These are phyloP conservation scores for Epizoanthus ramosus DNA, from an alignment of 92 coral and sea anemone species.

Conservation along the genomic window DNA sequence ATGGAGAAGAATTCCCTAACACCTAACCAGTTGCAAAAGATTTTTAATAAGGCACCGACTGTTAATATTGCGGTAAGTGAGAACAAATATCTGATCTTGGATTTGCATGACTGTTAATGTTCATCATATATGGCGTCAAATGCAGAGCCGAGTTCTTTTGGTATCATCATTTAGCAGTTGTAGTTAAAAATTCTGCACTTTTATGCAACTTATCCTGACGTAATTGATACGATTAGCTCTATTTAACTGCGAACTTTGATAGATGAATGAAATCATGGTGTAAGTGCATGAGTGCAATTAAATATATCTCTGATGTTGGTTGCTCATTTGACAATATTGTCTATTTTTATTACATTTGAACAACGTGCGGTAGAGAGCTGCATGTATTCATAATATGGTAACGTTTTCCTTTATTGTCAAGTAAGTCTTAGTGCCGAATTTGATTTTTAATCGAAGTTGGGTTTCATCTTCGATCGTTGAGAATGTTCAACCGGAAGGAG, in stretches of 20 bases:
- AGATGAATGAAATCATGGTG: background rate
- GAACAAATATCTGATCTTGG: background rate
- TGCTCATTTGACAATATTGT: background rate
- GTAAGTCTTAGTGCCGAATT: background rate
- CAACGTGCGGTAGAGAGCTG: background rate
- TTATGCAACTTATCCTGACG: too few relatives aligned
- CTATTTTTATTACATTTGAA: background rate
- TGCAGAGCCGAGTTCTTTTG: too few relatives aligned
- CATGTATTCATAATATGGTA: background rate
- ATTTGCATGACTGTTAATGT: background rate
- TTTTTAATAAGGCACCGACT: conserved; percentile 77
- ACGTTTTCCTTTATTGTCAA: background rate
- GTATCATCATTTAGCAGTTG: too few relatives aligned
- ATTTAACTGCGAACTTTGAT: background rate
- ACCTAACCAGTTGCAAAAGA: conserved; percentile 72
- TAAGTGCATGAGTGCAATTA: background rate
- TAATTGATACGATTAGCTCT: background rate
- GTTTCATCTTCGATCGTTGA: background rate
- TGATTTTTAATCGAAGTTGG: background rate
- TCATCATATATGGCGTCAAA: background rate
- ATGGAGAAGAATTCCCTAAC: conserved; percentile 80
- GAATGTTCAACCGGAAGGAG: background rate
- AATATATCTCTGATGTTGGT: background rate
- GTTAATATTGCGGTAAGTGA: conserved; percentile 77
- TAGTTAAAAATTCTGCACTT: too few relatives aligned